Evolutionary conservation across 1,140 invertebrate genomes (phyloP), one percentile per base, ranked within the genome.

Genomic region (Drosophila willistoni): DNA sequence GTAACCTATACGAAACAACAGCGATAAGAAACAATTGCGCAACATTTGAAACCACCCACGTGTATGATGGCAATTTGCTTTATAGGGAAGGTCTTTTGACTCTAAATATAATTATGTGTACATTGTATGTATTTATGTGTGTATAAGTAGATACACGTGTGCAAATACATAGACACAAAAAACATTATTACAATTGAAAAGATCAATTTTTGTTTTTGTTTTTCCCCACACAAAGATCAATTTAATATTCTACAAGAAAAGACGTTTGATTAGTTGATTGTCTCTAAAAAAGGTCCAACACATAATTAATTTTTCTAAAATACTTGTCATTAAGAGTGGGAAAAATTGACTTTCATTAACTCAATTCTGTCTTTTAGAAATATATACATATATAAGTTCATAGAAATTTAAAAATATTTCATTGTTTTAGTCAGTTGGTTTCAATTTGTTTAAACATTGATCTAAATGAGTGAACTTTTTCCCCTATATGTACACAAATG

Each of bases 1-100:
- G 47, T 10, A 22, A 54, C 13, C 47, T 22, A 22, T 47, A 33
- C 25, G 34, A 36, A 13, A 13, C 29, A 17, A 36, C 9, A 22
- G 17, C 39, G 41, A 60, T 61, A 62, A 63, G 47, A 42, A 29
- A 73, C 39, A 64, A 69, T 55, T 69, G 67, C 67, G 67, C 67
- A 69, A 69, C 54, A 64, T 22, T 33, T 56, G 2, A 19, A 63
- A 44, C 67, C 67, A 55, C 61, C 67, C 67, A 69, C 67, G 67
- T 64, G 60, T 51, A 51, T 69, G 14, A 51, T 69, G 14, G 56
- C 33, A 29, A 59, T 36, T 59, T 17, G 44, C 17, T 51, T 51
- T 51, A 51, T 51, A 22, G 13, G 44, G 44, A 51, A 51, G 44
- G 44, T 51, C 44, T 51, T 51, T 51, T 51, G 17, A 17, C 44